phyloP scores from a whole-genome alignment of 1,140 invertebrate genomes.

The Pogonomyrmex barbatus region DNA sequence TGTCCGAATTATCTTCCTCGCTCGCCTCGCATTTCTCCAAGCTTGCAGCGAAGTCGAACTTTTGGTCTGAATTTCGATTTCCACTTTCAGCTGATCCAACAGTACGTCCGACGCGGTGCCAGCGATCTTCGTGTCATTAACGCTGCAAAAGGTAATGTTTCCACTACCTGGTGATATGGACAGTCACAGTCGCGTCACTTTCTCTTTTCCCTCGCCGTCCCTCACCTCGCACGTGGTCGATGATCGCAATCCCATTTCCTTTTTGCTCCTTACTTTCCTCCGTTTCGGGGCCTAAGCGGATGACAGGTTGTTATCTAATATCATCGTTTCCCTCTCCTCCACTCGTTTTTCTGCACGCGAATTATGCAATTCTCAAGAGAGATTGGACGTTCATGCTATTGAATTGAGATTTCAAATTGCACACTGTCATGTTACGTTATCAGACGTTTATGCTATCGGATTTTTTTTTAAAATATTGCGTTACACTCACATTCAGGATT shows the following conservation, averaged over 20 bases:
- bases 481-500: neutral
- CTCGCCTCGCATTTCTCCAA: neutral
- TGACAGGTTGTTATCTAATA: slow-evolving; percentile 31
- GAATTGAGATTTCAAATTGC: slow-evolving; percentile 1
- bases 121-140: slow-evolving; percentile 65
- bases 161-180: neutral
- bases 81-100: slow-evolving; percentile 75
- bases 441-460: no score
- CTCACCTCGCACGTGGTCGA: neutral
- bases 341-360: slow-evolving; percentile 13
- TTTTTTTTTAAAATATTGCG: neutral
- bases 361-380: slow-evolving; percentile 30
- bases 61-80: slow-evolving; percentile 42
- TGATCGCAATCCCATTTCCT: neutral
- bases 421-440: neutral
- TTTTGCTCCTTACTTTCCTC: neutral
- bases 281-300: no score
- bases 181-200: slow-evolving; percentile 49
- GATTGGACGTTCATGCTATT: neutral
- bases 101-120: slow-evolving; percentile 59
- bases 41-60: neutral
- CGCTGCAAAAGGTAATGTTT: slow-evolving; percentile 71
- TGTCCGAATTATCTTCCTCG: slow-evolving; percentile 24
- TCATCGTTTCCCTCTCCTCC: neutral
- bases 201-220: slow-evolving; percentile 51